Evolutionary conservation across 2,888 invertebrate genomes (phyloP), one percentile per base, ranked within the genome.

Genomic region (Ligdia adustata): DNA sequence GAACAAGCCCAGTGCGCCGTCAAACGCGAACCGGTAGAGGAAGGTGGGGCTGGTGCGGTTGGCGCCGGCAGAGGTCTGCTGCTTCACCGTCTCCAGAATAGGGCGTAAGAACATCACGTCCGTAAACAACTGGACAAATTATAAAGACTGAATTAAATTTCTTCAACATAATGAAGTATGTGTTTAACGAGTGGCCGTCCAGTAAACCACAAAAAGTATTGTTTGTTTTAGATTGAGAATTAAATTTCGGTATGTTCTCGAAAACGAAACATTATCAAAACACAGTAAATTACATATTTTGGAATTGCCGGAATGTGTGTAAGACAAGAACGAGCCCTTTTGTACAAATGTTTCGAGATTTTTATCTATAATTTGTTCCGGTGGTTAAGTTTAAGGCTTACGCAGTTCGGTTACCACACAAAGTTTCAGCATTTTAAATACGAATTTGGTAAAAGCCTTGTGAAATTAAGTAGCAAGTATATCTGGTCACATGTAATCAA

Each of bases 91-190:
- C 34, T 91, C 88, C 11, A 92, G 68, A 1, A 91, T 82, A 9
- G 93, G 93, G 22, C 92, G 85, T 29, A 93, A 72, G 71, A 93
- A 93, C 92, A 93, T 92, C 14, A 92, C 81, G 66, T 93, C 93
- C 27, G 93, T 93, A 53, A 93, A 91, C 33, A 93, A 75, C 93
- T 93, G 73, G 7, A 64, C 62, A 54, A 1, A 9, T 5, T 6
- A 9, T 51, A 15, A n/a, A n/a, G n/a, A n/a, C n/a, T n/a, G n/a
- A n/a, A n/a, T n/a, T n/a, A n/a, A n/a, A n/a, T n/a, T n/a, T n/a
- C n/a, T n/a, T n/a, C n/a, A n/a, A n/a, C n/a, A n/a, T n/a, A n/a
- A n/a, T n/a, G n/a, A n/a, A n/a, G n/a, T n/a, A n/a, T n/a, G n/a
- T n/a, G n/a, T n/a, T n/a, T n/a, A n/a, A n/a, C n/a, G n/a, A n/a